Evolutionary conservation across 2,113 vertebrate species (phyloP).

Genomic region (Bostrychus sinensis): DNA sequence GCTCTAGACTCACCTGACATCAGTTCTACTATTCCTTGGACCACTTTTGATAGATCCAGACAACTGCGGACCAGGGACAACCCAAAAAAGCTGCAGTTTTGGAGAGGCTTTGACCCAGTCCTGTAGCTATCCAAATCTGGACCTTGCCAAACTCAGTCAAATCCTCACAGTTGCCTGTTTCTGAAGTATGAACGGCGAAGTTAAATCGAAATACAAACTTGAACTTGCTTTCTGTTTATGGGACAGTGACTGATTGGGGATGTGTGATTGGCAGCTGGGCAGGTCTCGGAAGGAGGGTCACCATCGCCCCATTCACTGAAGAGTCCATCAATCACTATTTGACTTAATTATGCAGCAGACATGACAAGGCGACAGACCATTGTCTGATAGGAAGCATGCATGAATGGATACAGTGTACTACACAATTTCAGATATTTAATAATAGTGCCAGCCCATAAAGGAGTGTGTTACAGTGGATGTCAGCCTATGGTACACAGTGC

Average conservation of each 20-base stretch:
- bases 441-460: constrained; percentile 34
- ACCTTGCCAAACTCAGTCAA: too few relatives aligned
- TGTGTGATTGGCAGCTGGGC: constrained; percentile 57
- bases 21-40: too few relatives aligned
- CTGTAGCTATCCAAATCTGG: too few relatives aligned
- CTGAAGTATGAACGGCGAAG: too few relatives aligned
- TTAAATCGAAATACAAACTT: background rate
- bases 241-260: constrained; percentile 21
- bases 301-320: constrained; percentile 45
- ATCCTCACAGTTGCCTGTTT: too few relatives aligned
- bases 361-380: constrained; percentile 34
- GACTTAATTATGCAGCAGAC: constrained; percentile 64
- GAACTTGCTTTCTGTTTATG: background rate
- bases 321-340: constrained; percentile 70
- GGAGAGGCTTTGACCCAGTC: too few relatives aligned
- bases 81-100: too few relatives aligned
- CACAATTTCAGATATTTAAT: constrained; percentile 33
- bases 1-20: too few relatives aligned
- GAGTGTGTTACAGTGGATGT: constrained; percentile 1
- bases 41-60: too few relatives aligned
- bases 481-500: constrained; percentile 4
- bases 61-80: too few relatives aligned
- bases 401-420: constrained; percentile 22
- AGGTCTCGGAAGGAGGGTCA: constrained; percentile 48
- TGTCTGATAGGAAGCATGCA: constrained; percentile 35